Conservation (phyloP, 2,797 vertebrate genomes). For the Aphelocoma californica region DNA sequence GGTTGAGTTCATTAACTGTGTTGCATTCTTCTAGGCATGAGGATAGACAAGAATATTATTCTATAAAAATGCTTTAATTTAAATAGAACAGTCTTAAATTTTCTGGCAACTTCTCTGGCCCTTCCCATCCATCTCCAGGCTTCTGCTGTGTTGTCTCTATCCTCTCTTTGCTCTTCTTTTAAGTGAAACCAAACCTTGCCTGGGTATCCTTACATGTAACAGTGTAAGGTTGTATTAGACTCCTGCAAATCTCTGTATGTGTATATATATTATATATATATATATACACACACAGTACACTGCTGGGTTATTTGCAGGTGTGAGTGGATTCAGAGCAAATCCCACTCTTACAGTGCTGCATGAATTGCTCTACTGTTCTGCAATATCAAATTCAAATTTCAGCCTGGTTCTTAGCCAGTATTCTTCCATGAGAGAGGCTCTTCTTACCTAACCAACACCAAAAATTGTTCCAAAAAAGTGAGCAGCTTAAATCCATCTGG, state of each 20-base stretch:
- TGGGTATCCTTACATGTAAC: accelerated
- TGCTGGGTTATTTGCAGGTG: too few species aligned
- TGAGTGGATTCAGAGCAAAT: neutral
- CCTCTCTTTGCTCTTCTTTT: neutral
- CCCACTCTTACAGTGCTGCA: accelerated
- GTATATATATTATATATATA: accelerated
- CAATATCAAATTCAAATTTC: neutral
- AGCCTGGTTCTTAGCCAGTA: accelerated
- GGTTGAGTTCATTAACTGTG: too few species aligned
- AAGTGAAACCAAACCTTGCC: accelerated
- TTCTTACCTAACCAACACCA: neutral
- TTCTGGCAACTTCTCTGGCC: neutral
- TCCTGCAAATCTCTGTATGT: neutral
- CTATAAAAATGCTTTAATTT: neutral
- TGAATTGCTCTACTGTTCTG: accelerated
- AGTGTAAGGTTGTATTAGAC: accelerated
- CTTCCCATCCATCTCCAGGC: neutral
- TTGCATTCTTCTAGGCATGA: neutral
- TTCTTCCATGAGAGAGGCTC: neutral
- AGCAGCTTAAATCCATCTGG: neutral
- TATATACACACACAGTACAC: accelerated
- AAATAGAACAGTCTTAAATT: neutral
- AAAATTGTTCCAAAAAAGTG: accelerated
- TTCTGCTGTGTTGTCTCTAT: neutral
- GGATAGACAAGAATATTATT: accelerated